These are phyloP conservation scores for Tyto alba DNA, from an alignment of 2,113 vertebrate species.

Conservation along the genomic window DNA sequence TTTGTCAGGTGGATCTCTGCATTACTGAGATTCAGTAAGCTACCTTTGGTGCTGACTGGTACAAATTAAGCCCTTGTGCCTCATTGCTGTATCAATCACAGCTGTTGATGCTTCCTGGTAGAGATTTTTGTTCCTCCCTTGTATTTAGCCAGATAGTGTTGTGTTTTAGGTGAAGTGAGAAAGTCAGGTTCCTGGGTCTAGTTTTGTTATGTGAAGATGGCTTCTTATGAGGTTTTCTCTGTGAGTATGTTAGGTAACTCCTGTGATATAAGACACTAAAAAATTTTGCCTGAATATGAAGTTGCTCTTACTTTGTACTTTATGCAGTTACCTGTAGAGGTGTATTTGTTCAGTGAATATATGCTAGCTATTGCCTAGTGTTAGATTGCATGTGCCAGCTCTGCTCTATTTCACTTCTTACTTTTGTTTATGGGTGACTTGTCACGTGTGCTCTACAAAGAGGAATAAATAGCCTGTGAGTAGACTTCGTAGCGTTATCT, in stretches of 20 bases:
- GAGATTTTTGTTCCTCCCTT: not conserved
- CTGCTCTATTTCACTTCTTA: not conserved
- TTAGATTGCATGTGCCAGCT: fast-evolving
- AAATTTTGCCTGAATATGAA: not conserved
- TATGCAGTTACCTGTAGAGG: not conserved
- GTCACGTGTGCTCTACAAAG: not conserved
- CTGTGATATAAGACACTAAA: fast-evolving
- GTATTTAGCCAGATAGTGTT: fast-evolving
- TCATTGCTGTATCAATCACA: not conserved
- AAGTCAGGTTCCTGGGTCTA: fast-evolving
- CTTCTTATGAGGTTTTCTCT: not conserved
- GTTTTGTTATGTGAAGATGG: not conserved
- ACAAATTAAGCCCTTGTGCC: not conserved
- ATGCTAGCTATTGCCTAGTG: not conserved
- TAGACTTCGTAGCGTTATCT: fast-evolving
- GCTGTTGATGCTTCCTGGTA: not conserved
- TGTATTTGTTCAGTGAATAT: not conserved
- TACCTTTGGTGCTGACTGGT: not conserved
- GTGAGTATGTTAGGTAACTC: not conserved
- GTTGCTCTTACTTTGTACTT: not conserved
- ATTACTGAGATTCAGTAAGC: not conserved
- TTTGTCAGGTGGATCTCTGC: not conserved
- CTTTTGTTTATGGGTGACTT: not conserved
- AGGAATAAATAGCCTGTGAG: not conserved
- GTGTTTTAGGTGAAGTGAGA: not conserved